Base-by-base conservation (phyloP, 2,888 invertebrate species). In the Bhutanitis thaidina region DNA sequence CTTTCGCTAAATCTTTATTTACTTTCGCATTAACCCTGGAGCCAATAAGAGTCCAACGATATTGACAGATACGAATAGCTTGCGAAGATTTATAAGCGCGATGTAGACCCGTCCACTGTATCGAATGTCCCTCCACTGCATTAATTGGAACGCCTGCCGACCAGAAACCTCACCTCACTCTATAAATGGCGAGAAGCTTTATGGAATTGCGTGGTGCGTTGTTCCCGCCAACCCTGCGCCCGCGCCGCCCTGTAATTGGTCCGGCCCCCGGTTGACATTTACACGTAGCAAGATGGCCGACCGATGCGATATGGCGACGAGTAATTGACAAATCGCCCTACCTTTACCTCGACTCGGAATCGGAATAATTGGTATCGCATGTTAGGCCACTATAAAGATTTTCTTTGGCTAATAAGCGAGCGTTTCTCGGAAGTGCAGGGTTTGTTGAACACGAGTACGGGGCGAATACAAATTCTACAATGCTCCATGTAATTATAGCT, bases 181-280 rank as follows among this genome's bases (percentile, higher is more conserved):
- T 83, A 85, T 88, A 88, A 85, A 89, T 83, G 88, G 87, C 79
- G 74, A 62, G 78, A 81, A 73, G 77, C 72, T 83, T 86, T 86
- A 87, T 87, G 85, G 87, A 85, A 84, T 83, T 82, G 74, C 60
- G 66, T 62, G 71, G 74, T 73, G 80, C 80, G 81, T 75, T 81
- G 85, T 83, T 74, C 74, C 76, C 80, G 83, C 81, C 82, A 79
- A 69, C 70, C 55, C 56, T 71, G 83, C 82, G 84, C 83, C 70
- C 72, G 83, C 82, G 82, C 80, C 67, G 71, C 58, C 74, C 76
- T 85, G 87, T 88, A 88, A 89, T 88, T 89, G 88, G 88, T 85
- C n/a, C 79, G 80, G 71, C 79, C 72, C 79, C 72, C 74, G 73
- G 77, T 73, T 86, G 88, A 88, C 88, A 83, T 83, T 83, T 84